Conservation (phyloP, 92 coral and sea anemone species). For the Siderastrea siderea region DNA sequence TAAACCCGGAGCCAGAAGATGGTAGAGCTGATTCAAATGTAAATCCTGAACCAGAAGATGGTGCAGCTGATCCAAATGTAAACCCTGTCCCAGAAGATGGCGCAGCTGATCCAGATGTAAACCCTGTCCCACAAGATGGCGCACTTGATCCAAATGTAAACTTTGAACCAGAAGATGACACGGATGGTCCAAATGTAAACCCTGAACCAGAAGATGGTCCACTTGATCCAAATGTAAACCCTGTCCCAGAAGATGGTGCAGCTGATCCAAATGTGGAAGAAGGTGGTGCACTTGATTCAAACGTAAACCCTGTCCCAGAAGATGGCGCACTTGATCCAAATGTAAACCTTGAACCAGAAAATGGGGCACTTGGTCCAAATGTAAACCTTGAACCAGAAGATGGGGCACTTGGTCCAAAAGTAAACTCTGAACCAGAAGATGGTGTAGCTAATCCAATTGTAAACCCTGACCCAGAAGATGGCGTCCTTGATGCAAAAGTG, state of each 20-base stretch:
- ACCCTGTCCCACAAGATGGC: not conserved
- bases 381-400: no score
- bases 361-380: not conserved
- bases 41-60: not conserved
- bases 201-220: not conserved
- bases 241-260: not conserved
- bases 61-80: not conserved
- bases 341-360: not conserved
- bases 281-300: not conserved
- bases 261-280: not conserved
- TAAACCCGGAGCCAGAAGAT: not conserved
- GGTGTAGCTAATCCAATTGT: no score
- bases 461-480: not conserved
- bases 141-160: not conserved
- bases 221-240: not conserved
- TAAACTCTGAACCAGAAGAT: not conserved
- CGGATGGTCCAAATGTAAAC: not conserved
- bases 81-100: not conserved
- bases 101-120: not conserved
- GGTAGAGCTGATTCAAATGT: not conserved
- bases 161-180: not conserved
- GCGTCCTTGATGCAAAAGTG: not conserved
- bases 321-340: not conserved
- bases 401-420: no score
- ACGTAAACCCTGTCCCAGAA: constrained; percentile 71